phyloP scores from a whole-genome alignment of 2,888 invertebrate genomes.

The Ceraclea dissimilis region DNA sequence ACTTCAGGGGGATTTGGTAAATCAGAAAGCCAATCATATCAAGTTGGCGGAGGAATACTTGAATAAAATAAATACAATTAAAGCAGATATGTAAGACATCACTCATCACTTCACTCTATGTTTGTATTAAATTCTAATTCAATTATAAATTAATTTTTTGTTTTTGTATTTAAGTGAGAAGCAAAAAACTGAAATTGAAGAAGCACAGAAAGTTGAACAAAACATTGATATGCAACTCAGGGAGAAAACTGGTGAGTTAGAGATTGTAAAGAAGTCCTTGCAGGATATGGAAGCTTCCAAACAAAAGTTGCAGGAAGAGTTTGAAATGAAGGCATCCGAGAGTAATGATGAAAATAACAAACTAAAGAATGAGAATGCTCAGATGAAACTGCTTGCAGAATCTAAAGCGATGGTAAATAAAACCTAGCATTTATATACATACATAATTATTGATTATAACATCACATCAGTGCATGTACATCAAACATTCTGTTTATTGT shows the following conservation, averaged over 20 bases:
- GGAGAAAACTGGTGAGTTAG: neutral
- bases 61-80: too few relatives aligned
- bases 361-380: neutral
- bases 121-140: neutral
- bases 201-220: neutral
- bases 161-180: neutral
- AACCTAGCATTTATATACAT: too few relatives aligned
- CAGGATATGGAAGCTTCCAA: neutral
- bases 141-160: neutral
- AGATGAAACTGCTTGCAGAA: neutral
- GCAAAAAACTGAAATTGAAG: neutral
- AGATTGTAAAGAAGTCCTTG: neutral
- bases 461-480: too few relatives aligned
- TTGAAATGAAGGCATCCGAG: neutral
- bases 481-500: neutral
- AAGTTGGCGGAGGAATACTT: too few relatives aligned
- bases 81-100: too few relatives aligned
- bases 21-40: neutral
- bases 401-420: neutral
- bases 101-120: neutral
- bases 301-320: neutral
- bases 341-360: neutral
- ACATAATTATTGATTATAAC: too few relatives aligned
- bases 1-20: neutral
- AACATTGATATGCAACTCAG: neutral